Conservation (phyloP, 2,113 vertebrate species). For the Panurus biarmicus region DNA sequence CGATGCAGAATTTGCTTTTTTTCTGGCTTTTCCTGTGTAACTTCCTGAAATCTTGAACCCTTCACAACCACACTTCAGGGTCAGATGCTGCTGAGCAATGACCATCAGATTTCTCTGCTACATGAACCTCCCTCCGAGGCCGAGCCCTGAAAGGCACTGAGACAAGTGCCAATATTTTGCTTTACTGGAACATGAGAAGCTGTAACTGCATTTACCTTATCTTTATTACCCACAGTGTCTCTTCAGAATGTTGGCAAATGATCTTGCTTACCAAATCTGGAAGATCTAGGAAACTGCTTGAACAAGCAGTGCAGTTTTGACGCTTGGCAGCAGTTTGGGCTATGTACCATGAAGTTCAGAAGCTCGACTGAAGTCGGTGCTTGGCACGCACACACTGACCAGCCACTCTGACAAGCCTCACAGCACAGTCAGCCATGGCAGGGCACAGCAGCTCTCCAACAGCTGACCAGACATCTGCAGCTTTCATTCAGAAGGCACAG, state of each 20-base stretch:
- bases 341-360: background rate
- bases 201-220: background rate
- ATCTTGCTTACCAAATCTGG: background rate
- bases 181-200: background rate
- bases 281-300: background rate
- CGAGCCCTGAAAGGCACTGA: accelerated
- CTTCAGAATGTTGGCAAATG: background rate
- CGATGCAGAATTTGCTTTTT: background rate
- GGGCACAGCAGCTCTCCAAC: background rate
- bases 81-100: background rate
- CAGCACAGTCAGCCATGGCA: background rate
- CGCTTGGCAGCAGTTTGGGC: accelerated
- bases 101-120: background rate
- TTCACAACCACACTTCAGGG: background rate
- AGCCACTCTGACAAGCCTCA: background rate
- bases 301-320: background rate
- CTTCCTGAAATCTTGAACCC: background rate
- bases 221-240: background rate
- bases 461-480: background rate
- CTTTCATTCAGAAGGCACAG: background rate
- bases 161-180: background rate
- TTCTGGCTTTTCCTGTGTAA: background rate
- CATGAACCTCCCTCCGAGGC: background rate
- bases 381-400: background rate
- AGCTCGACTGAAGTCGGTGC: background rate